phyloP scores from a whole-genome alignment of 2,113 vertebrate species.

The Seriola rivoliana region DNA sequence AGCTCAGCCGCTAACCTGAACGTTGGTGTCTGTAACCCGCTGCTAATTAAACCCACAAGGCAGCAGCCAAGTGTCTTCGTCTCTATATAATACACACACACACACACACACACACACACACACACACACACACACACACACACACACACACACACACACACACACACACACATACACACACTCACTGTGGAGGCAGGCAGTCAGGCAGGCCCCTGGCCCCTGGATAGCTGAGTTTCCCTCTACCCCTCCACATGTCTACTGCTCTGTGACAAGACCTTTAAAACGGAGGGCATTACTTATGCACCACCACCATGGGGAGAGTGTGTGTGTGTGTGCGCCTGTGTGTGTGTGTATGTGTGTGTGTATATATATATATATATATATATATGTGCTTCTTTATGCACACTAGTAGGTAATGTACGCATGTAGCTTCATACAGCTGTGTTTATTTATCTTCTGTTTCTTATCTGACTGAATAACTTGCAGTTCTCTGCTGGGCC shows the following conservation, averaged over 20 bases:
- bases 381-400: slow-evolving; percentile 14
- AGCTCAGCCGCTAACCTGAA: slow-evolving; percentile 75
- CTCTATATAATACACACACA: slow-evolving; percentile 55
- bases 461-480: background rate
- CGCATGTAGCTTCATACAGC: slow-evolving; percentile 2
- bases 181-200: slow-evolving; percentile 30
- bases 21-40: slow-evolving; percentile 70
- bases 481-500: slow-evolving; percentile 48
- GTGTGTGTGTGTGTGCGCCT: slow-evolving; percentile 1
- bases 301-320: slow-evolving; percentile 49
- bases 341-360: background rate
- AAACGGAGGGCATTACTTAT: slow-evolving; percentile 77
- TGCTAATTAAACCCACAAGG: slow-evolving; percentile 85
- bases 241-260: slow-evolving; percentile 69
- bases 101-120: slow-evolving; percentile 39
- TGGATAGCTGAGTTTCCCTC: slow-evolving; percentile 64
- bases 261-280: slow-evolving; percentile 83
- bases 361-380: background rate
- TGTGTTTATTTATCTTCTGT: slow-evolving; percentile 7
- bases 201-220: slow-evolving; percentile 61
- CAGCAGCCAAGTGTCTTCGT: slow-evolving; percentile 71
- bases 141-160: slow-evolving; percentile 13
- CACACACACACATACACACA: slow-evolving; percentile 19
- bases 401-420: background rate
- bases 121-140: slow-evolving; percentile 24